Percentiles rank a stretch among this genome's conserved stretches.
Evolutionary conservation across 2,797 vertebrate genomes (phyloP).

Genomic region (Sebastes vulpes): DNA sequence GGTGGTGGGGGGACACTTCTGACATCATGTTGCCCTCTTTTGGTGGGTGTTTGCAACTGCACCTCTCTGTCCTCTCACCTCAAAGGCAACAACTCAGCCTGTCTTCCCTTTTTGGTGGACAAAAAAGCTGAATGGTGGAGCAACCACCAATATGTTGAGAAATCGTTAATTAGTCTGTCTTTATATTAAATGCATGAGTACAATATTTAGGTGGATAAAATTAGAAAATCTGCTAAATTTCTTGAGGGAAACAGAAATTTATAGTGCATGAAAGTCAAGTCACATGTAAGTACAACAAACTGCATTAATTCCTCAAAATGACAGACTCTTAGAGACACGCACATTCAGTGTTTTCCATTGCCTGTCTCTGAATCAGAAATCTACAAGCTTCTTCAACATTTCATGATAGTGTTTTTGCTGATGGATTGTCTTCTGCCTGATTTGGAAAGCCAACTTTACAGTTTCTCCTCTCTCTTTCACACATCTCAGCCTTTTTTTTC

Average conservation of each 20-base stretch:
- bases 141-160: background rate
- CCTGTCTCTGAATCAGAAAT: background rate
- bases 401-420: background rate
- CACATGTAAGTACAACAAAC: background rate
- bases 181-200: too few species aligned
- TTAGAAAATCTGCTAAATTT: background rate
- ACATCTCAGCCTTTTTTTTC: background rate
- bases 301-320: background rate
- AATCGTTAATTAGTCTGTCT: background rate
- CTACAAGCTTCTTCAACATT: background rate
- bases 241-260: too few species aligned
- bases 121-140: background rate
- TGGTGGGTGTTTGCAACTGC: conserved; percentile 83
- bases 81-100: background rate
- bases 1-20: conserved; percentile 74
- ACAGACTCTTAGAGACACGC: background rate
- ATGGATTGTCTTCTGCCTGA: background rate
- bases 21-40: conserved; percentile 91
- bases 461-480: background rate
- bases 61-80: conserved; percentile 41
- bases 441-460: too few species aligned
- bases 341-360: background rate
- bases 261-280: too few species aligned
- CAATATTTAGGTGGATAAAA: background rate
- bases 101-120: background rate